Evolutionary conservation across 2,113 vertebrate genomes (phyloP), one percentile per base, ranked within the genome.

Genomic region (Arenaria interpres): DNA sequence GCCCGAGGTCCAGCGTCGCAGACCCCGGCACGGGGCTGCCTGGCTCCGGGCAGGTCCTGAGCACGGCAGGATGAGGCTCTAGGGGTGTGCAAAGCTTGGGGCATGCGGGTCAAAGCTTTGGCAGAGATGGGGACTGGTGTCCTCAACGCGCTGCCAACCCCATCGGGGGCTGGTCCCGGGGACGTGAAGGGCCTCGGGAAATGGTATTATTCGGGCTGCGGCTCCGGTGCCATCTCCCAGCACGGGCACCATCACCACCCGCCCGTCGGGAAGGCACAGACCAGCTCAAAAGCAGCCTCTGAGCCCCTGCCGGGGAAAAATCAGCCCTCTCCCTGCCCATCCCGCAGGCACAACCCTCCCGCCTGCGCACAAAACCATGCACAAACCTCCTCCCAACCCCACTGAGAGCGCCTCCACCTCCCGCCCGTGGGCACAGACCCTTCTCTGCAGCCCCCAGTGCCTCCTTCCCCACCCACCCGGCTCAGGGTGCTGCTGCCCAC

Each of bases 1-100:
- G 71, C 45, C 63, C 19, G 0, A 2, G 72, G 23, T 12, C 72
- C 0, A 1, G 74, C 32, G 32, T 19, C 23, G 0, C 1, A 1
- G 64, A 77, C 11, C 32, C 68, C 21, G 0, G 1, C 2, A 12
- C 4, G 0, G 41, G 45, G 45, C 54, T 48, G 71, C 60, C 28
- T 2, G 39, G 71, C 41, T 87, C 22, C 0, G 0, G 5, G 12
- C 46, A 4, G 54, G 32, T 57, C 33, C 88, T n/a, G 53, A 28
- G 41, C 51, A 28, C 1, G 1, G 67, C 53, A 64, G 89, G 71
- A 51, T 6, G 71, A 53, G 83, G 23, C 39, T 57, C 5, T 1
- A 7, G 25, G 37, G 15, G 5, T 1, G 23, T 4, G 28, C 18
- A 74, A 63, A 46, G 12, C 33, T 48, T 48, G 5, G 0, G 11